These are phyloP conservation scores for Pseudomyrmex dendroicus DNA, from an alignment of 1,140 invertebrate species.

Conservation along the genomic window DNA sequence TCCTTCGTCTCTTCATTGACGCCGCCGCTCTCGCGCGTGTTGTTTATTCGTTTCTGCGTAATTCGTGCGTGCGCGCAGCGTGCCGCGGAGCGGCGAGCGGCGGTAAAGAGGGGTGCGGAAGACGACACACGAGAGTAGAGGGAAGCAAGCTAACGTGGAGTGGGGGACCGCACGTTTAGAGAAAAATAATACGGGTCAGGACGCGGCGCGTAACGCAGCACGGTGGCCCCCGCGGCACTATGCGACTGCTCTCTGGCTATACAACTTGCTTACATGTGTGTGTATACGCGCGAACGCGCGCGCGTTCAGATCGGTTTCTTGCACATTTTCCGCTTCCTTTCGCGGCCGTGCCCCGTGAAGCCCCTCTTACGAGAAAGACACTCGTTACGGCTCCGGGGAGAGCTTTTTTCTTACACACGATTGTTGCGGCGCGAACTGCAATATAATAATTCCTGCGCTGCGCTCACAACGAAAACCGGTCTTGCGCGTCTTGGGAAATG, in stretches of 20 bases:
- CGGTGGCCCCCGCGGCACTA: constrained; percentile 48
- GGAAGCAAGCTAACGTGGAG: neutral
- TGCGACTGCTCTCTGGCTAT: constrained; percentile 37
- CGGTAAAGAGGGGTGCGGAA: neutral
- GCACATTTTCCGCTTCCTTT: constrained; percentile 33
- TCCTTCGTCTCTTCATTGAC: constrained; percentile 58
- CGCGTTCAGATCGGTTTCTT: constrained; percentile 1
- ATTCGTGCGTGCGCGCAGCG: constrained; percentile 44
- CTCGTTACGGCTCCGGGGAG: neutral
- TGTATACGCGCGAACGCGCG: neutral
- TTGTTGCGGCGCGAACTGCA: neutral
- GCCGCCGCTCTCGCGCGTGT: constrained; percentile 59
- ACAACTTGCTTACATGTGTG: neutral
- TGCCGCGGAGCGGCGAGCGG: neutral
- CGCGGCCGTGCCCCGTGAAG: neutral
- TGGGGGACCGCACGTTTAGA: constrained; percentile 17
- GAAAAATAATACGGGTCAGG: constrained; percentile 57
- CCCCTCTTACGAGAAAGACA: neutral
- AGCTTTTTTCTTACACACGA: neutral
- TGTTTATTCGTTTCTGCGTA: constrained; percentile 57
- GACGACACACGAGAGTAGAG: neutral
- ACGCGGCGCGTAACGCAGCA: constrained; percentile 41
- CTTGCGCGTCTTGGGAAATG: neutral
- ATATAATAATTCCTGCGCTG: neutral
- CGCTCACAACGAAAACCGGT: neutral